phyloP scores from a whole-genome alignment of 2,113 vertebrate species.

The Heloderma charlesbogerti region DNA sequence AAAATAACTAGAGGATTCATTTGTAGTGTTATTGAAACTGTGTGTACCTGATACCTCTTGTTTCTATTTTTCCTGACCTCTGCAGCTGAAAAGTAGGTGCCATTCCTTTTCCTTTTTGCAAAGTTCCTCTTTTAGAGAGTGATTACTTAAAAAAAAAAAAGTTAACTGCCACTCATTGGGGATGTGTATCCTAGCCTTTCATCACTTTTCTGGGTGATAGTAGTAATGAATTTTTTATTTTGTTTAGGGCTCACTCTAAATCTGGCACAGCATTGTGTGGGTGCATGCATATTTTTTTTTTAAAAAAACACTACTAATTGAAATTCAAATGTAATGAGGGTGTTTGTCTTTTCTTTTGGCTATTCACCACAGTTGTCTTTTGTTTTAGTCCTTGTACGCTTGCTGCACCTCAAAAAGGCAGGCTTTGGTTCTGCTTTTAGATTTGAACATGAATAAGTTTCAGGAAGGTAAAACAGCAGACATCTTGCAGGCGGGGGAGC shows the following conservation, averaged over 20 bases:
- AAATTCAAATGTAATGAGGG: slow-evolving; percentile 81
- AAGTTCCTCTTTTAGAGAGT: slow-evolving; percentile 34
- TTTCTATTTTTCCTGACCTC: slow-evolving; percentile 31
- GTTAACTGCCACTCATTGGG: slow-evolving; percentile 41
- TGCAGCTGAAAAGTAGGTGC: slow-evolving; percentile 32
- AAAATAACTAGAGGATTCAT: neutral
- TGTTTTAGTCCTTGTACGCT: slow-evolving; percentile 72
- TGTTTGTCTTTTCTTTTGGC: slow-evolving; percentile 55
- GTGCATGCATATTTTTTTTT: slow-evolving; percentile 51
- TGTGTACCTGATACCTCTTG: neutral
- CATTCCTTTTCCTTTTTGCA: slow-evolving; percentile 29
- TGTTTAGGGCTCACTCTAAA: slow-evolving; percentile 70
- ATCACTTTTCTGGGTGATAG: slow-evolving; percentile 58
- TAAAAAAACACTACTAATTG: slow-evolving; percentile 71
- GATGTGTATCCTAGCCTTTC: slow-evolving; percentile 64
- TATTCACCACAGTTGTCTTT: slow-evolving; percentile 69
- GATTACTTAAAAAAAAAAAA: too few species aligned
- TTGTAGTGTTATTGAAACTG: neutral
- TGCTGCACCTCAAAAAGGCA: slow-evolving; percentile 75
- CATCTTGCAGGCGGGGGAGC: slow-evolving; percentile 18
- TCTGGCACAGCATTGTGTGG: slow-evolving; percentile 68
- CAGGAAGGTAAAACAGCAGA: slow-evolving; percentile 30
- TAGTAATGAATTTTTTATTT: slow-evolving; percentile 79
- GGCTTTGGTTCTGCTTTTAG: slow-evolving; percentile 63
- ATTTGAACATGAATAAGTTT: slow-evolving; percentile 49